A percentile compares a stretch with the other conserved stretches of the same genome.
Conservation (phyloP, 2,797 vertebrate genomes). For the Syngnathus acus region DNA sequence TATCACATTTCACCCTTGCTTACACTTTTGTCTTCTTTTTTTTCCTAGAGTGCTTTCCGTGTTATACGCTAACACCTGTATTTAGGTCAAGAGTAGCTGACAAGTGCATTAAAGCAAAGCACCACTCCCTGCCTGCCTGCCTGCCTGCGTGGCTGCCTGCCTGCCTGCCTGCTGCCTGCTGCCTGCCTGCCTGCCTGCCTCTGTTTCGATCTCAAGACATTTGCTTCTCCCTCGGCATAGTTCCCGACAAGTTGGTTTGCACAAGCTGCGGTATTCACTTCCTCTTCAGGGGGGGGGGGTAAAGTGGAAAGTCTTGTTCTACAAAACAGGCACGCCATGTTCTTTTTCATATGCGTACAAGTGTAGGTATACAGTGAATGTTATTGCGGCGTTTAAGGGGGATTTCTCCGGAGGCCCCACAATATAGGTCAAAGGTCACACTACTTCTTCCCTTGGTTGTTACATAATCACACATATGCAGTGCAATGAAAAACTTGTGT, state of each 20-base stretch:
- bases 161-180: too few species aligned
- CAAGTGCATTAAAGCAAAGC: conserved; percentile 12
- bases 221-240: conserved; percentile 8
- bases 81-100: conserved; percentile 3
- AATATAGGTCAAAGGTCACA: conserved; percentile 50
- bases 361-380: not conserved
- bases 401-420: conserved; percentile 38
- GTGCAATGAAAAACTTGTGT: not conserved
- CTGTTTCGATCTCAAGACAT: conserved; percentile 1
- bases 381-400: conserved; percentile 14
- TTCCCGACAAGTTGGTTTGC: conserved; percentile 14
- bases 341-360: not conserved
- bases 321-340: not conserved
- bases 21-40: not conserved
- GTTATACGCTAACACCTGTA: not conserved
- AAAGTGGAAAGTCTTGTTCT: conserved; percentile 13
- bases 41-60: not conserved
- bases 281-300: conserved; percentile 5
- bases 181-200: not conserved
- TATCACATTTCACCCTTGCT: not conserved
- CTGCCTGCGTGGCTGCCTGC: too few species aligned
- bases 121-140: conserved; percentile 10
- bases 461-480: conserved; percentile 34
- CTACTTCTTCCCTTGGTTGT: conserved; percentile 23
- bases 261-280: conserved; percentile 22